A percentile compares a stretch with the other conserved stretches of the same genome.
These are phyloP conservation scores for Rhamnusium bicolor DNA, from an alignment of 2,888 invertebrate genomes.

Conservation along the genomic window DNA sequence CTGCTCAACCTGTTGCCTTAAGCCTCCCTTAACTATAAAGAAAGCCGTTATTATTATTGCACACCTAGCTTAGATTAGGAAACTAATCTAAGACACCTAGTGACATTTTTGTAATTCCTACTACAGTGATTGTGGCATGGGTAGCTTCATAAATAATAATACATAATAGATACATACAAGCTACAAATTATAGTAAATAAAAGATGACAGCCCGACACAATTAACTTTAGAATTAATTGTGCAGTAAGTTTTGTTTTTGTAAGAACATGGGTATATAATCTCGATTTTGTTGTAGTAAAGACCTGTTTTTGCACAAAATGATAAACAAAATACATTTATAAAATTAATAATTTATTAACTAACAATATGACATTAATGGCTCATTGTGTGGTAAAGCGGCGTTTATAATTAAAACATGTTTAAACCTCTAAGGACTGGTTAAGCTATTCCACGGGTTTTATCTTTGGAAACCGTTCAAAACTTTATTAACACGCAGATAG, in stretches of 20 bases:
- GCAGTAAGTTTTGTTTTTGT: neutral
- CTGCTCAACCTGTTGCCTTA: slow-evolving; percentile 25
- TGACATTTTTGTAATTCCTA: slow-evolving; percentile 26
- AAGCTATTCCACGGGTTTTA: no score
- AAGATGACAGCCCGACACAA: neutral
- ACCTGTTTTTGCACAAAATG: neutral
- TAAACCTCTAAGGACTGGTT: neutral
- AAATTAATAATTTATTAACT: neutral
- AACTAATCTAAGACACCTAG: no score
- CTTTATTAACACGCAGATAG: no score
- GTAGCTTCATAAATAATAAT: slow-evolving; percentile 8
- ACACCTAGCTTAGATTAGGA: no score
- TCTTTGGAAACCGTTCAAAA: no score
- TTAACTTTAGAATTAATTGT: neutral
- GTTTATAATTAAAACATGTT: neutral
- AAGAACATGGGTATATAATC: neutral
- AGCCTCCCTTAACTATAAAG: slow-evolving; percentile 11
- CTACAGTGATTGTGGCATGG: neutral
- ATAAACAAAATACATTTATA: neutral
- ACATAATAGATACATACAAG: neutral
- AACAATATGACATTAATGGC: neutral
- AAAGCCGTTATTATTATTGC: slow-evolving; percentile 17
- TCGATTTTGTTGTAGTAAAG: neutral
- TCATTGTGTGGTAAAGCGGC: neutral
- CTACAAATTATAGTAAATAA: neutral